Conservation (phyloP, 2,797 vertebrate species). For the Acrocephalus scirpaceus region DNA sequence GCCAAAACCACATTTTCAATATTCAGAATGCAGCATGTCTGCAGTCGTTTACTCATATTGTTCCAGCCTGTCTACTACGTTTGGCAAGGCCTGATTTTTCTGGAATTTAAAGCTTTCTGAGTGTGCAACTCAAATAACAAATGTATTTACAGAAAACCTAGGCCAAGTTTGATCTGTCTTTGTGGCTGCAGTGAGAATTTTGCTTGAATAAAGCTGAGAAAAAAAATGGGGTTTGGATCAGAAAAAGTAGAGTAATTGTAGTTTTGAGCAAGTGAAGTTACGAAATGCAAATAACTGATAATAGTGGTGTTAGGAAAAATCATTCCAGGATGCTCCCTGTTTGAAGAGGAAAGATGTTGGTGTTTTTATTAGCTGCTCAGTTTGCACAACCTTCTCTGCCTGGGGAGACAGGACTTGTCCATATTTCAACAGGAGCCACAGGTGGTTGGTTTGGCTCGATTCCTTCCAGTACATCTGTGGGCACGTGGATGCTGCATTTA, state of each 20-base stretch:
- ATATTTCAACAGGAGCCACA: not conserved
- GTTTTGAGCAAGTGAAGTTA: not conserved
- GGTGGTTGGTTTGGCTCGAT: not conserved
- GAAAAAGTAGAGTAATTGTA: not conserved
- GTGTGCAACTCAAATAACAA: not conserved
- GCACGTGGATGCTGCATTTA: not conserved
- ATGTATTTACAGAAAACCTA: not conserved
- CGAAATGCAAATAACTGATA: not conserved
- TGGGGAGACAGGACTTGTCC: not conserved
- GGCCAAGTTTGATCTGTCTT: not conserved
- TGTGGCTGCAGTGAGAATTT: not conserved
- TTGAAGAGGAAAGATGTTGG: not conserved
- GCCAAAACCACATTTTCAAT: not conserved
- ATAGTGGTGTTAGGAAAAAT: not conserved
- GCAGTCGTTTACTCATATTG: not conserved
- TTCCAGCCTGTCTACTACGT: not conserved
- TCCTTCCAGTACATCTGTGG: not conserved
- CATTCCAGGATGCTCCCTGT: not conserved
- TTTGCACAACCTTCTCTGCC: not conserved
- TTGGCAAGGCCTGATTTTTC: slow-evolving; percentile 16
- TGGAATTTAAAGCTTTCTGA: not conserved
- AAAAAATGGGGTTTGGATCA: not conserved
- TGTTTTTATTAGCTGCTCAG: not conserved
- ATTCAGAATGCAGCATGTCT: not conserved
- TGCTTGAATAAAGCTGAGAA: not conserved